Evolutionary conservation across 2,113 vertebrate species (phyloP), one percentile per base, ranked within the genome.

Genomic region (Platichthys flesus): DNA sequence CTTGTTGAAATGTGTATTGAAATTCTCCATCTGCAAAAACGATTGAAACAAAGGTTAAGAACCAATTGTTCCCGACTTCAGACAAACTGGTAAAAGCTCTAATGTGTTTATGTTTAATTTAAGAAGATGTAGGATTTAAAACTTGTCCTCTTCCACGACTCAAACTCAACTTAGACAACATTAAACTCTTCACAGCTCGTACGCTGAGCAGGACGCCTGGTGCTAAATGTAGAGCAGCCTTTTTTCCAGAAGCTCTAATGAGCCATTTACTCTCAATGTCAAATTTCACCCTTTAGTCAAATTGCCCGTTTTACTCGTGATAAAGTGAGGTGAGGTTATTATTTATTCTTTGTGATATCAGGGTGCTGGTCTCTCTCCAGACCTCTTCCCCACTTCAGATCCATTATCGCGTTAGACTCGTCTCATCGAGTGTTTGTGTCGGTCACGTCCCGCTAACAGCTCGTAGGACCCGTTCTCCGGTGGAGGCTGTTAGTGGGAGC

Each of bases 351-450:
- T 49, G 45, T 18, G 16, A 5, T 49, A 18, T 49, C 2, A 49
- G 10, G 8, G 0, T 37, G 4, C 52, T n/a, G 6, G 52, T 31
- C 35, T 5, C 31, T 37, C 26, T 61, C 1, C 16, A 52, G 18
- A 37, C 35, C 35, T 37, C 40, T 3, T 15, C 6, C 24, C 64
- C 18, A 7, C 72, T 62, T 67, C 31, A 74, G 40, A 51, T 65
- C 81, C 78, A 81, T 78, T 84, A 66, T 20, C 37, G 69, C 51
- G 80, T 71, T 21, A 31, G 31, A 31, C 31, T 31, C 31, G 31
- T 31, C 31, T 62, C 23, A 2, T 55, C 0, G 74, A 47, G 66
- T 54, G 72, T 72, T 76, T 76, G 51, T 26, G 26, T 35, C 47
- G 64, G 45, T 58, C 57, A 21, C 45, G 14, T 37, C 35, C 35